Evolutionary conservation across 2,888 invertebrate species (phyloP).

Genomic region (Alsophila aescularia): DNA sequence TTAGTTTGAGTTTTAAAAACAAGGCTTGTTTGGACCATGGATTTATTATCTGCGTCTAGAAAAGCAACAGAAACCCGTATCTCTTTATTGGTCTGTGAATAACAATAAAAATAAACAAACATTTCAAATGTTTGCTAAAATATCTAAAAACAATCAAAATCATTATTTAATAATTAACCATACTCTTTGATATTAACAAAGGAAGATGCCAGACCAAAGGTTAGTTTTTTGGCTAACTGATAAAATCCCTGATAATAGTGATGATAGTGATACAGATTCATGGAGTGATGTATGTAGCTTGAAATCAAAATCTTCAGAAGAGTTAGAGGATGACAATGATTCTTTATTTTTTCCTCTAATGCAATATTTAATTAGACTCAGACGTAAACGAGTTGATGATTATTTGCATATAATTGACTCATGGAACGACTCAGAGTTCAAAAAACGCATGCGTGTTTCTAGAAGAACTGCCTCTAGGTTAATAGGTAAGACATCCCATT

Average conservation of each 20-base stretch:
- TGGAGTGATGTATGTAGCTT: constrained; percentile 53
- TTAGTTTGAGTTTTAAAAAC: no score
- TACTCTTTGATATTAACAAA: neutral
- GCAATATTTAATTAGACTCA: constrained; percentile 59
- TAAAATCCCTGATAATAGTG: constrained; percentile 43
- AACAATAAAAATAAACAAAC: no score
- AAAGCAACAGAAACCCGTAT: no score
- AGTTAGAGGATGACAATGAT: constrained; percentile 43
- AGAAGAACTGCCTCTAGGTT: constrained; percentile 56
- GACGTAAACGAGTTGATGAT: constrained; percentile 61
- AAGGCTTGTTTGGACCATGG: no score
- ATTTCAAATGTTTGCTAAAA: no score
- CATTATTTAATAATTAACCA: no score
- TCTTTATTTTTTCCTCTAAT: constrained; percentile 61
- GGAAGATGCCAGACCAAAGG: constrained; percentile 48
- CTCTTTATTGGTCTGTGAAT: no score
- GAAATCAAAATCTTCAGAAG: constrained; percentile 13
- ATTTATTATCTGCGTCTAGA: no score
- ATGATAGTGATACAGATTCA: constrained; percentile 56
- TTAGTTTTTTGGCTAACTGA: constrained; percentile 51
- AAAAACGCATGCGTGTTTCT: constrained; percentile 60
- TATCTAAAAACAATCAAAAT: no score
- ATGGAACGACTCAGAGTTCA: constrained; percentile 64
- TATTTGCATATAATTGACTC: constrained; percentile 66
- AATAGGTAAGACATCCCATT: constrained; percentile 63